Evolutionary conservation across 2,888 invertebrate species (phyloP), one percentile per base, ranked within the genome.

Genomic region (Carabus problematicus): DNA sequence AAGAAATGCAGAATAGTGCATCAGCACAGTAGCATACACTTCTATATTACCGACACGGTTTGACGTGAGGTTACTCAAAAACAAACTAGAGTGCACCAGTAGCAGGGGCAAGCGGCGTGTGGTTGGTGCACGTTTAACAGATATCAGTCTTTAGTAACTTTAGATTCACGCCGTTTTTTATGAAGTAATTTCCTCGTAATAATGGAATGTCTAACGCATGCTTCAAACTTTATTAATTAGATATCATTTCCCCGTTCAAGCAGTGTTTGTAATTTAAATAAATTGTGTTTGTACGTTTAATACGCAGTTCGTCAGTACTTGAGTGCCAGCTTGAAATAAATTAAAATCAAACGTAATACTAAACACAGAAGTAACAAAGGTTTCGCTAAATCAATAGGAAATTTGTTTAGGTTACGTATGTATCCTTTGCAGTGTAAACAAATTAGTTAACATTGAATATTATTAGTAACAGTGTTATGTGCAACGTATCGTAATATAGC

Each of bases 171-270:
- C 19, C 9, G 16, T 49, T 64, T 64, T 64, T 64, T 56, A 64
- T 29, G 12, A 14, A 43, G 64, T 19, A 64, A 64, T 64, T 64
- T 64, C 64, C 64, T 56, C 40, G 45, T 12, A 42, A 56, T 64
- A 64, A 64, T 64, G 64, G 56, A 56, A 64, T 64, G 54, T 64
- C 64, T 64, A 45, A 64, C 64, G 56, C 56, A 54, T 55, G 16
- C 54, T 43, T 64, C 56, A 56, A 64, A 56, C 64, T 64, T 64
- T 64, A 64, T 64, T 64, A 64, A 64, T 64, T 64, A 56, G 39
- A 64, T 64, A 64, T 64, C 56, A 56, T 56, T 64, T 45, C 19
- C 14, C 56, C 64, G 45, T 19, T 12, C 29, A 63, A 45, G 56
- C 14, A 55, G 12, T 45, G 45, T 64, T 55, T 12, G 19, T 45